Evolutionary conservation across 2,113 vertebrate genomes (phyloP).

Genomic region (Canis aureus): DNA sequence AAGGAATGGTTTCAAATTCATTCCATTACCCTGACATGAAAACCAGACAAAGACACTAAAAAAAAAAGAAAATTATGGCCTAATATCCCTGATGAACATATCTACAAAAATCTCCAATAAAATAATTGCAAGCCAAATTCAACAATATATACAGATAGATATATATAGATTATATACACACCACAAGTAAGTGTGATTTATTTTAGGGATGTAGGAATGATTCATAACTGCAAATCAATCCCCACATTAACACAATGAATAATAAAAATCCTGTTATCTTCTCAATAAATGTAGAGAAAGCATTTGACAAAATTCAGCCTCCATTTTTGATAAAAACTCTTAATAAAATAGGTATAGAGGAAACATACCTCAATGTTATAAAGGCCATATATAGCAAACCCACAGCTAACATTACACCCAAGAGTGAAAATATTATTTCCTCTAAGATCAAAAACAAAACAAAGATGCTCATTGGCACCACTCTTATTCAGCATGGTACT

Average conservation of each 20-base stretch:
- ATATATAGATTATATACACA: background rate
- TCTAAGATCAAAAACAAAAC: background rate
- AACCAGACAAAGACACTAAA: background rate
- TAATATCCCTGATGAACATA: background rate
- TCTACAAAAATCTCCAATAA: background rate
- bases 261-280: background rate
- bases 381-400: background rate
- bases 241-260: no score
- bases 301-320: background rate
- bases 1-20: background rate
- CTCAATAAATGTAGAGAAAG: background rate
- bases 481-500: background rate
- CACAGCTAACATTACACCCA: background rate
- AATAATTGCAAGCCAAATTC: background rate
- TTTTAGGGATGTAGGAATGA: background rate
- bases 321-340: background rate
- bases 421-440: background rate
- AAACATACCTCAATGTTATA: background rate
- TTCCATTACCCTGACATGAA: background rate
- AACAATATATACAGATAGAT: background rate
- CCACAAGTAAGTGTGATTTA: background rate
- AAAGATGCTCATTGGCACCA: background rate
- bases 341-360: background rate
- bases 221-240: background rate
- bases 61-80: background rate